Base-by-base conservation (phyloP, 2,797 vertebrate genomes). In the Lacerta agilis region DNA sequence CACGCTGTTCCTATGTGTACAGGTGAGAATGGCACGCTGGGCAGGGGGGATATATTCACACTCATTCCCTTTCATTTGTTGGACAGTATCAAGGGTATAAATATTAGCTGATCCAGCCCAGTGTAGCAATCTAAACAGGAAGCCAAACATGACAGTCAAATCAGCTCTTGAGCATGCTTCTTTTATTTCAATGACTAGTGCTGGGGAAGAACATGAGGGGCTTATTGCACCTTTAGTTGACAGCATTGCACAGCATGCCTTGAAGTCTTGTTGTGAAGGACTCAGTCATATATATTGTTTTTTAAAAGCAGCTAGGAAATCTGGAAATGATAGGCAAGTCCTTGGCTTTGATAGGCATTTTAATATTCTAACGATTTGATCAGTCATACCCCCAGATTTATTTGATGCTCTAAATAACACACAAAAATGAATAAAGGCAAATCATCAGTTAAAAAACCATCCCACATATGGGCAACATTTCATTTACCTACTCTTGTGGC, bases 401-500 rank as follows among this genome's bases (percentile, higher is more conserved):
- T 17, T 8, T 81, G 27, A 41, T 77, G 6, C 77, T 80, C 49
- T 55, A 86, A 23, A 81, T n/a, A 83, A 79, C 88, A 79, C 8
- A 75, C 8, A 71, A 72, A 29, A 73, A 90, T 90, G 43, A 90
- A 1, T 15, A 67, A 82, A 88, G 38, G 87, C 18, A 13, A 0
- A 36, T 8, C 18, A 2, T 84, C 83, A 82, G 8, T 3, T 69
- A 73, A 20, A 85, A 76, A 25, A 86, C 64, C 43, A 73, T 87
- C 27, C 1, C 0, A 0, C 9, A 88, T 9, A 7, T 80, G 85
- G 20, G 8, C 78, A n/a, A 5, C n/a, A 23, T 90, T 89, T 94
- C 86, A 45, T 94, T 92, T 93, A 41, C 10, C 79, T 89, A 1
- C 71, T 90, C 83, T 86, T 0, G 0, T 85, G 61, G 75, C 49